A percentile compares a stretch with the other conserved stretches of the same genome.
Conservation (phyloP, 2,888 invertebrate genomes). For the Tenthredo notha region DNA sequence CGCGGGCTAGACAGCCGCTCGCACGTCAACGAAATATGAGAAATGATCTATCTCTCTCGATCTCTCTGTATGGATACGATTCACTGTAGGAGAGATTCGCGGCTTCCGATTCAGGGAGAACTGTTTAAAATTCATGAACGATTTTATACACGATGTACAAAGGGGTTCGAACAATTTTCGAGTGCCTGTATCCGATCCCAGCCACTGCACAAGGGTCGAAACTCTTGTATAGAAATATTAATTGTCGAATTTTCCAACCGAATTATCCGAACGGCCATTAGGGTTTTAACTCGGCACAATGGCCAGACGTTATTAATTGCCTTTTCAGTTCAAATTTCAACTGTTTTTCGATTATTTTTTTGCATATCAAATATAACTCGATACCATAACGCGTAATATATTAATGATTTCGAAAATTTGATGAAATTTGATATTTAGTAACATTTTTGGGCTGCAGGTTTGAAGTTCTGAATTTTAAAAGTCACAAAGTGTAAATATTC, state of each 20-base stretch:
- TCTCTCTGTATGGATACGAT: background rate
- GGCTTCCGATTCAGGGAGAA: slow-evolving; percentile 68
- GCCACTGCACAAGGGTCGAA: slow-evolving; percentile 36
- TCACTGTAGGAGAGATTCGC: slow-evolving; percentile 44
- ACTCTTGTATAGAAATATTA: slow-evolving; percentile 69
- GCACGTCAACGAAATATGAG: slow-evolving; percentile 73
- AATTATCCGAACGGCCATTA: slow-evolving; percentile 58
- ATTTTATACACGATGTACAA: slow-evolving; percentile 66
- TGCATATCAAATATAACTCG: background rate
- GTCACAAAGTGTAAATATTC: no score
- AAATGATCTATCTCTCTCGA: slow-evolving; percentile 72
- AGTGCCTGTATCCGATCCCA: slow-evolving; percentile 32
- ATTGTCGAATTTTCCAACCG: slow-evolving; percentile 73
- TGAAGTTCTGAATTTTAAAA: no score
- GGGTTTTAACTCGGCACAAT: slow-evolving; percentile 39
- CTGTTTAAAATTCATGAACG: slow-evolving; percentile 79
- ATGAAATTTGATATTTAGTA: background rate
- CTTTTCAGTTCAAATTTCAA: slow-evolving; percentile 33
- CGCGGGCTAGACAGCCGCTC: slow-evolving; percentile 62
- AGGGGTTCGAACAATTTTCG: slow-evolving; percentile 41
- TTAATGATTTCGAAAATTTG: background rate
- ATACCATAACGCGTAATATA: background rate
- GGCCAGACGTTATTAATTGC: slow-evolving; percentile 43
- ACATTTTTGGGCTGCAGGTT: background rate
- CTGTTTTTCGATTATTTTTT: slow-evolving; percentile 10